phyloP scores from a whole-genome alignment of 2,113 vertebrate genomes.

The Trematocara variabile region DNA sequence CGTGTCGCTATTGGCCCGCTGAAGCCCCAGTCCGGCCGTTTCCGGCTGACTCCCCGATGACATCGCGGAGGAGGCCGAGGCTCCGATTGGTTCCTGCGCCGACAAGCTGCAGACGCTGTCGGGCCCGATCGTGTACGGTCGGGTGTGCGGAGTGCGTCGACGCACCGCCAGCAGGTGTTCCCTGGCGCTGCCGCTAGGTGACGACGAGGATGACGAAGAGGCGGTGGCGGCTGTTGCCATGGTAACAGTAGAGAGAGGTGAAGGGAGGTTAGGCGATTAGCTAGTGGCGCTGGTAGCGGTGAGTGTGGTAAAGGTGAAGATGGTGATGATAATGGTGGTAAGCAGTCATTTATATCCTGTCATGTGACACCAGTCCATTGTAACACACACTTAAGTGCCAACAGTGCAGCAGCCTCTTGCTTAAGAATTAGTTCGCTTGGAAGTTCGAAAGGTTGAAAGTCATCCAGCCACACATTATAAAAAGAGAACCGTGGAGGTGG shows the following conservation, averaged over 20 bases:
- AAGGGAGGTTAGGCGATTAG: conserved; percentile 15
- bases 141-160: conserved; percentile 83
- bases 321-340: not conserved
- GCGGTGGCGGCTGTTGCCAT: conserved; percentile 79
- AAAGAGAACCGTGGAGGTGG: not conserved
- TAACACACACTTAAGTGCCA: not conserved
- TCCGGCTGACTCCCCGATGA: conserved; percentile 16
- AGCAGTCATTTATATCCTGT: not conserved
- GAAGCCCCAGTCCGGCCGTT: conserved; percentile 72
- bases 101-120: conserved; percentile 87
- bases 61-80: conserved; percentile 37
- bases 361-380: not conserved
- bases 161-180: conserved; percentile 89
- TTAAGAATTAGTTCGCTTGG: not conserved
- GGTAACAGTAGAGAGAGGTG: not conserved
- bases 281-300: conserved; percentile 23
- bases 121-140: conserved; percentile 85
- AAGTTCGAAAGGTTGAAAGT: not conserved
- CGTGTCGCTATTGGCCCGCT: conserved; percentile 94
- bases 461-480: not conserved
- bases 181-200: conserved; percentile 79
- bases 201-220: conserved; percentile 9
- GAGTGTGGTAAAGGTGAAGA: not conserved
- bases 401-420: not conserved
- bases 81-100: conserved; percentile 58